Evolutionary conservation across 92 coral and sea anemone genomes (phyloP), one percentile per base, ranked within the genome.

Genomic region (Hydrozoanthus gracilis): DNA sequence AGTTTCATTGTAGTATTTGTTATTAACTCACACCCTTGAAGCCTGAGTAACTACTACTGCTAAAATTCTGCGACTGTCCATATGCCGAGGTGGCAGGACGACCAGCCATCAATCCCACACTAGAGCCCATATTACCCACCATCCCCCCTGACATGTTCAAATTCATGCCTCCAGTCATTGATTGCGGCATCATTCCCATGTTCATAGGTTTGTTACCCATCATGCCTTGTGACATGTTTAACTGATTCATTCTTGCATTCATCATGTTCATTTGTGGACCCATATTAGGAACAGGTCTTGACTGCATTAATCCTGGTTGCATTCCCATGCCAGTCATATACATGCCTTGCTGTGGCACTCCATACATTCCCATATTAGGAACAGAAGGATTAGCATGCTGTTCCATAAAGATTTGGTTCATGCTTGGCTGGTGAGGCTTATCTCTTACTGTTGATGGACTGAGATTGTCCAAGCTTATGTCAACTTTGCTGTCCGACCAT

Each of bases 401-500:
- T 46, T 89, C 86, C 49, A 87, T 65, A 54, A 86, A 89, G 27
- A 96, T 73, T 80, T 96, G 97, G 77, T 96, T 95, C 99, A 96
- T 96, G 85, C 95, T 95, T 52, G 99, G 99, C 69, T 95, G 98
- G 35, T 87, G 94, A 35, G 99, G 99, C 88, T 96, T 96, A 68
- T 95, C 97, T 56, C 87, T 86, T 13, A 91, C 91, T 54, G 90
- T 86, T 67, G 93, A 83, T 56, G 99, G 99, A 67, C 93, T 93
- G 61, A 96, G 80, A 91, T 94, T 95, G 70, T 96, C 99, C 51
- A 96, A 90, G 73, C 98, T 96, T 56, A 96, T 96, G 86, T 96
- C 94, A 4, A 96, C 99, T 68, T 89, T 94, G 89, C 99, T 96
- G 89, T 96, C 92, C 8, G 99, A 96, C 99, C 99, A 96, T 44